A percentile compares a stretch with the other conserved stretches of the same genome.
Conservation (phyloP, 1,140 invertebrate species). For the Fragariocoptes setiger region DNA sequence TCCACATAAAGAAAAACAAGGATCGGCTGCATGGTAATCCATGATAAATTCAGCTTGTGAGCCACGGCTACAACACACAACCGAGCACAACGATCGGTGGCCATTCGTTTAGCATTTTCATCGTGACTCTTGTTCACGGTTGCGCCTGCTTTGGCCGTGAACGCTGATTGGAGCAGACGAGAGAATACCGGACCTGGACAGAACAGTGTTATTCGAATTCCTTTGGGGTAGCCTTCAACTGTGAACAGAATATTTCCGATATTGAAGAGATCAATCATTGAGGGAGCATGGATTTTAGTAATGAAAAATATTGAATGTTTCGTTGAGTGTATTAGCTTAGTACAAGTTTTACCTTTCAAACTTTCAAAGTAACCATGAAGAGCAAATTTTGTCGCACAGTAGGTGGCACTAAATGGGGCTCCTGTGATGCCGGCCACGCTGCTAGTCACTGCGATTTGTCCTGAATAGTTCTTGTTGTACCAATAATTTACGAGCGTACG, state of each 20-base stretch:
- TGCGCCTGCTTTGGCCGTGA: conserved; percentile 26
- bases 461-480: conserved; percentile 18
- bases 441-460: conserved; percentile 36
- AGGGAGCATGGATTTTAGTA: no score
- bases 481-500: conserved; percentile 33
- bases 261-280: no score
- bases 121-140: neutral
- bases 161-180: conserved; percentile 32
- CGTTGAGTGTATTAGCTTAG: no score
- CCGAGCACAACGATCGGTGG: conserved; percentile 32
- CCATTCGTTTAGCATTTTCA: conserved; percentile 22
- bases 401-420: conserved; percentile 36
- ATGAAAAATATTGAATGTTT: no score
- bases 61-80: conserved; percentile 37
- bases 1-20: conserved; percentile 27
- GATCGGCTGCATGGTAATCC: conserved; percentile 32
- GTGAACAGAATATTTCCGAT: no score
- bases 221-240: conserved; percentile 14
- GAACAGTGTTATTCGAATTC: conserved; percentile 31
- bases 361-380: conserved; percentile 22
- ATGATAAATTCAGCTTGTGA: conserved; percentile 37
- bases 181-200: conserved; percentile 42
- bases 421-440: conserved; percentile 30
- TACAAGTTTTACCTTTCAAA: no score
- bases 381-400: conserved; percentile 45